Percentiles rank a stretch among this genome's conserved stretches.
Conservation (phyloP, 2,888 invertebrate species). For the Flexamia atlantica region DNA sequence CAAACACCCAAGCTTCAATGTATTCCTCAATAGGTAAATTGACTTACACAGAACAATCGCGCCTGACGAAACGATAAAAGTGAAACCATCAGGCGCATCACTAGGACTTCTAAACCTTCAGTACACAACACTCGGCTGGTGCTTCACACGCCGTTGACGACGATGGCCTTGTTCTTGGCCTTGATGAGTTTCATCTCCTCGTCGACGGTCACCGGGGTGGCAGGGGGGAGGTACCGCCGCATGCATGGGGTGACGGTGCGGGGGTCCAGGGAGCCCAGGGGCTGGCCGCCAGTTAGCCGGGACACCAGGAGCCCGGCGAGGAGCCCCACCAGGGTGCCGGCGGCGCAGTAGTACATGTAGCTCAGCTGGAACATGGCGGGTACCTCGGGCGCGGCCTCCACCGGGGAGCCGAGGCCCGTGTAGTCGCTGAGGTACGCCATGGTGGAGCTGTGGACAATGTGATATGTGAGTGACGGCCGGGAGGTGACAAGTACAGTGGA, state of each 20-base stretch:
- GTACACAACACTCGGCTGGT: too few species aligned
- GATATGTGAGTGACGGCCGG: neutral
- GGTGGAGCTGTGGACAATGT: conserved; percentile 53
- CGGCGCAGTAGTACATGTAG: conserved; percentile 86
- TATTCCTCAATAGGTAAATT: too few species aligned
- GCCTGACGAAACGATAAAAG: too few species aligned
- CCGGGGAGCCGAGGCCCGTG: conserved; percentile 61
- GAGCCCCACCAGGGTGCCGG: conserved; percentile 83
- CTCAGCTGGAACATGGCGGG: conserved; percentile 75
- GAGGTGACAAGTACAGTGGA: neutral
- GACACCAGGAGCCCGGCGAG: conserved; percentile 83
- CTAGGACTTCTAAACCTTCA: too few species aligned
- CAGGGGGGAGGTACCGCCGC: conserved; percentile 37
- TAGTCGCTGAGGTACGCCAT: conserved; percentile 38
- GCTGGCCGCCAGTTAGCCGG: conserved; percentile 59
- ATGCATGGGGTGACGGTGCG: conserved; percentile 63
- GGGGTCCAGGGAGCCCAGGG: conserved; percentile 58
- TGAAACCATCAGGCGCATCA: too few species aligned
- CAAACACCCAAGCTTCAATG: too few species aligned
- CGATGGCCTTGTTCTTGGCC: neutral
- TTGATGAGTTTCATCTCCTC: neutral
- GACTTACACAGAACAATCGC: too few species aligned
- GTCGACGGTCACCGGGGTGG: neutral
- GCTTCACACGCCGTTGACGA: conserved; percentile 9
- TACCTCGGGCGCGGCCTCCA: conserved; percentile 48